These are phyloP conservation scores for Hystrix cristata DNA, from an alignment of 2,113 vertebrate genomes.

Conservation along the genomic window DNA sequence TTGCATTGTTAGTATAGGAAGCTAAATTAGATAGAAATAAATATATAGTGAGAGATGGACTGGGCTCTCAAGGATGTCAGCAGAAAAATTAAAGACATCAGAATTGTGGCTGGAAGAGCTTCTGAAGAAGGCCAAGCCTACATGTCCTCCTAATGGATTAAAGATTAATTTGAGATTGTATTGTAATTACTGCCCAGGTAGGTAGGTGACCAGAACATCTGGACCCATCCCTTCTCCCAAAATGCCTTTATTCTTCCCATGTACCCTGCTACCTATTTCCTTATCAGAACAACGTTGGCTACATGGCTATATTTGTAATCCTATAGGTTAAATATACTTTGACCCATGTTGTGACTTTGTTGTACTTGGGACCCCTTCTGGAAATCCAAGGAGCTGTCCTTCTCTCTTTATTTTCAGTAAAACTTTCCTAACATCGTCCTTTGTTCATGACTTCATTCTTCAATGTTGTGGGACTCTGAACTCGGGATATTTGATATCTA, in stretches of 20 bases:
- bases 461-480: not conserved
- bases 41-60: not conserved
- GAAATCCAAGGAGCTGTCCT: not conserved
- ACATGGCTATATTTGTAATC: not conserved
- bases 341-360: not conserved
- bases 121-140: not conserved
- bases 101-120: not conserved
- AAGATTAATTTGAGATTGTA: not conserved
- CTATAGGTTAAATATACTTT: not conserved
- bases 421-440: not conserved
- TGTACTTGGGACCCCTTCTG: not conserved
- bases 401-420: not conserved
- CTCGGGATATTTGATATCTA: not conserved
- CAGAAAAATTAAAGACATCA: not conserved
- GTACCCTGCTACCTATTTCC: not conserved
- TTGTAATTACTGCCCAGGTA: not conserved
- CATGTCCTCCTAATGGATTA: not conserved
- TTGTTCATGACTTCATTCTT: not conserved
- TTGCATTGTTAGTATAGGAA: not conserved
- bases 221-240: not conserved
- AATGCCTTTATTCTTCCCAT: not conserved
- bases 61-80: not conserved
- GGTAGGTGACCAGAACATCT: not conserved
- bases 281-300: not conserved
- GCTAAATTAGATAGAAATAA: not conserved